Evolutionary conservation across 2,797 vertebrate genomes (phyloP), one percentile per base, ranked within the genome.

Genomic region (Glossophaga mutica): DNA sequence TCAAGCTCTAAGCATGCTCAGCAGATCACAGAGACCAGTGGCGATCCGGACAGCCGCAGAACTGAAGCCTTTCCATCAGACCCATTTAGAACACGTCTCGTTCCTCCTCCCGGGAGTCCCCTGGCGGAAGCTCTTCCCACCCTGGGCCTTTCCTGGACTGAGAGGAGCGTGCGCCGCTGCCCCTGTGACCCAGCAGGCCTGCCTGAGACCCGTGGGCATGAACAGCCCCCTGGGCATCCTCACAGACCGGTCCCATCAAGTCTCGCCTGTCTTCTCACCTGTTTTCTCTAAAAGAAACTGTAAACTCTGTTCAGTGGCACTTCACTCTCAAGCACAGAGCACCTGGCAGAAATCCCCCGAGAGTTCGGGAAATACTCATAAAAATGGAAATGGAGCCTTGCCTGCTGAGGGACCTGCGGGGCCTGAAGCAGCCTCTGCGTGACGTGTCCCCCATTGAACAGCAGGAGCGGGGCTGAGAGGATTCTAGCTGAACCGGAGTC

Each of bases 321-420:
- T 89, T 87, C n/a, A 10, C 48, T 92, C 79, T 94, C 4, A 5
- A 94, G 26, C n/a, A 59, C 59, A 73, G 0, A 65, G 81, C 59
- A 59, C 71, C 52, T 19, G 16, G 32, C 18, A 88, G 91, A 71
- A 91, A 3, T 0, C 26, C 55, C 77, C 24, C 6, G 39, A 32
- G 91, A 48, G 73, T 16, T 87, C 26, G 2, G 48, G 59, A 95
- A 96, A 88, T 57, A 62, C 65, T 85, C 67, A 46, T 62, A 67
- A 73, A 94, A 81, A 83, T 94, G 48, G 85, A 94, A 92, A 88
- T 73, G 83, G 82, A 94, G 71, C 37, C 34, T 29, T 11, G 32
- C 29, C n/a, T 50, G n/a, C 57, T n/a, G 3, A 57, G 91, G 39
- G 52, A 39, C 82, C 55, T 15, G 50, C 91, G 62, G 37, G 88